phyloP scores from a whole-genome alignment of 1,140 invertebrate genomes.

The Linepithema humile region DNA sequence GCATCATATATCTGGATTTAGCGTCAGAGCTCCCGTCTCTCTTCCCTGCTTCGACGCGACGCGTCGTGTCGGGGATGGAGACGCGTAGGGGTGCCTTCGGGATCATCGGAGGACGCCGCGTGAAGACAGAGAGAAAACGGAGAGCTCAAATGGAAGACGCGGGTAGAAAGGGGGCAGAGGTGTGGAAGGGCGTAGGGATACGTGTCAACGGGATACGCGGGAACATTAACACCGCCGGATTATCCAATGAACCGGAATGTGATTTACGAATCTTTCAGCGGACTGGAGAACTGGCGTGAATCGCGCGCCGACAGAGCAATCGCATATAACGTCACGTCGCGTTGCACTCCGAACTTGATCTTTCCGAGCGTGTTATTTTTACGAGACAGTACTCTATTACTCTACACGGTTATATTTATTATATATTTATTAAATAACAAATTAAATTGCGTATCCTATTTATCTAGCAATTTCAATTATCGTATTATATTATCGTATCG shows the following conservation, averaged over 20 bases:
- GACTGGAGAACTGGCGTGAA: conserved; percentile 27
- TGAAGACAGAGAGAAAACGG: conserved; percentile 42
- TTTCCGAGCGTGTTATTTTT: not conserved
- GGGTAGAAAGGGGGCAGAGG: not conserved
- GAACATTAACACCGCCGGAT: conserved; percentile 82
- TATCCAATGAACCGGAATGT: conserved; percentile 83
- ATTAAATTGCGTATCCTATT: not conserved
- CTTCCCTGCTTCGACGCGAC: conserved; percentile 13
- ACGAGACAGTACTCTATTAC: too few relatives aligned
- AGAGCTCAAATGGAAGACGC: conserved; percentile 23
- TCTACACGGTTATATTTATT: not conserved
- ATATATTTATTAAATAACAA: not conserved
- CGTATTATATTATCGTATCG: too few relatives aligned
- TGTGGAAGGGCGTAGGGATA: conserved; percentile 42
- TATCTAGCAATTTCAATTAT: not conserved
- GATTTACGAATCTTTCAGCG: conserved; percentile 75
- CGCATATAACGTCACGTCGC: conserved; percentile 26
- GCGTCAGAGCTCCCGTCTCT: conserved; percentile 55
- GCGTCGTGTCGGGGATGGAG: conserved; percentile 74
- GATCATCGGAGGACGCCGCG: conserved; percentile 81
- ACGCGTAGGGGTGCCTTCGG: conserved; percentile 78
- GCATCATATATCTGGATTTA: conserved; percentile 85
- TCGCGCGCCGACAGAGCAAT: conserved; percentile 51
- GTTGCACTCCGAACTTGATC: not conserved
- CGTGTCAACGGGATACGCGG: conserved; percentile 70